Conservation (phyloP, 1,140 invertebrate genomes). For the Drosophila triauraria region DNA sequence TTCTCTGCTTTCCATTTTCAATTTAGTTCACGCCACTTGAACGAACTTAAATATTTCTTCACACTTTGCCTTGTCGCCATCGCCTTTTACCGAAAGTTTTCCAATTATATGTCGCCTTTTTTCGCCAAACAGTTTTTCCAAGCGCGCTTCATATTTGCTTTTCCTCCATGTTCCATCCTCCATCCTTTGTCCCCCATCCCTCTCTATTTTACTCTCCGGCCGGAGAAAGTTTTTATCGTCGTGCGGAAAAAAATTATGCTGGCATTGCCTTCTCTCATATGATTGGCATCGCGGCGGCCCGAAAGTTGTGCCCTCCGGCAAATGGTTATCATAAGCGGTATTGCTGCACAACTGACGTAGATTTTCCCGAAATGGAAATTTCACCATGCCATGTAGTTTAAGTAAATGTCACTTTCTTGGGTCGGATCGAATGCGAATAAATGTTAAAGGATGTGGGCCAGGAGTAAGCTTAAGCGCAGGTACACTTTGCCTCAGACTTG, state of each 20-base stretch:
- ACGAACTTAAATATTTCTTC: constrained; percentile 78
- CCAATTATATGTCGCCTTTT: constrained; percentile 76
- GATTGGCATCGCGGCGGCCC: constrained; percentile 54
- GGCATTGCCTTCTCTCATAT: constrained; percentile 66
- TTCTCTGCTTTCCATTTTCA: constrained; percentile 46
- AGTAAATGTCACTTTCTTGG: constrained; percentile 27
- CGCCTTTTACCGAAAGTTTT: constrained; percentile 70
- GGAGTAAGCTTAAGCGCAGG: constrained; percentile 16
- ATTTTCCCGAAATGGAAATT: constrained; percentile 30
- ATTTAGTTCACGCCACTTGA: constrained; percentile 60
- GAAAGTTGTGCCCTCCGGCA: constrained; percentile 55
- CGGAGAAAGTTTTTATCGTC: constrained; percentile 76
- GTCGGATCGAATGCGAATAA: constrained; percentile 26
- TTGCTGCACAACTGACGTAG: constrained; percentile 18
- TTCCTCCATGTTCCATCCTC: constrained; percentile 12
- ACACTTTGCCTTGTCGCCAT: constrained; percentile 66
- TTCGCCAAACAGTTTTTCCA: constrained; percentile 45
- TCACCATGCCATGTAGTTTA: constrained; percentile 8
- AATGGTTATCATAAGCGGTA: constrained; percentile 56
- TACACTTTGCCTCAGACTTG: constrained; percentile 13
- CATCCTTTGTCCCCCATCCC: not conserved
- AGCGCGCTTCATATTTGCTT: constrained; percentile 50
- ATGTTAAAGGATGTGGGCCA: constrained; percentile 5
- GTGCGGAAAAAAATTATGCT: constrained; percentile 62
- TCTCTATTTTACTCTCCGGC: constrained; percentile 15